Conservation (phyloP, 1,140 invertebrate species). For the Drosophila nasuta region DNA sequence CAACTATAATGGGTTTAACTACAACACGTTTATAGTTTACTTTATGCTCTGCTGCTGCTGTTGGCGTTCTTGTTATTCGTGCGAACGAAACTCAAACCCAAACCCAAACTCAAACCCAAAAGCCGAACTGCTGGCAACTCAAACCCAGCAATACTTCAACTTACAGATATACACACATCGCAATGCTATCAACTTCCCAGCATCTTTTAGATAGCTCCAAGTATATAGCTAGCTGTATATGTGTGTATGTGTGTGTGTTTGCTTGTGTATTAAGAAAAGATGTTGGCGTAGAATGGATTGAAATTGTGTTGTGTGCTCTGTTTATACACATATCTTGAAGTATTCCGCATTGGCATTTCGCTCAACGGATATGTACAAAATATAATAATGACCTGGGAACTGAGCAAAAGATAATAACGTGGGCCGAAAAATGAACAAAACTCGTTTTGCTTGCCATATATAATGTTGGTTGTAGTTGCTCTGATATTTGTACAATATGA, state of each 20-base stretch:
- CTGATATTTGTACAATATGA: constrained; percentile 38
- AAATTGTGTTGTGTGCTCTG: constrained; percentile 14
- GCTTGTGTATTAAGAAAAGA: constrained; percentile 32
- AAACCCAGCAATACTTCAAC: constrained; percentile 70
- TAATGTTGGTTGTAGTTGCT: background rate
- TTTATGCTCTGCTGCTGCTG: constrained; percentile 25
- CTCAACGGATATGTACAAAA: constrained; percentile 51
- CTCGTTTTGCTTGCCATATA: constrained; percentile 48
- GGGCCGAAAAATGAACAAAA: constrained; percentile 23
- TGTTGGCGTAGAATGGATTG: constrained; percentile 50
- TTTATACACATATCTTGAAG: constrained; percentile 44
- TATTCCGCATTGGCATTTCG: constrained; percentile 50
- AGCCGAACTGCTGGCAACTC: constrained; percentile 15
- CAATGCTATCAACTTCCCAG: constrained; percentile 66
- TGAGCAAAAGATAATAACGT: constrained; percentile 31
- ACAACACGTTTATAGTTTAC: constrained; percentile 54
- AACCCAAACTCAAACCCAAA: constrained; percentile 30
- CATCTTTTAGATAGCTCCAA: constrained; percentile 69
- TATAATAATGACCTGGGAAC: constrained; percentile 59
- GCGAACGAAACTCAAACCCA: constrained; percentile 51
- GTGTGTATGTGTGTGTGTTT: background rate
- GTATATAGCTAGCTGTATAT: constrained; percentile 31
- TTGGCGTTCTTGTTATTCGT: constrained; percentile 50
- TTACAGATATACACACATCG: constrained; percentile 68
- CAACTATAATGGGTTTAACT: constrained; percentile 67